Evolutionary conservation across 2,113 vertebrate species (phyloP).

Genomic region (Oceanites oceanicus): DNA sequence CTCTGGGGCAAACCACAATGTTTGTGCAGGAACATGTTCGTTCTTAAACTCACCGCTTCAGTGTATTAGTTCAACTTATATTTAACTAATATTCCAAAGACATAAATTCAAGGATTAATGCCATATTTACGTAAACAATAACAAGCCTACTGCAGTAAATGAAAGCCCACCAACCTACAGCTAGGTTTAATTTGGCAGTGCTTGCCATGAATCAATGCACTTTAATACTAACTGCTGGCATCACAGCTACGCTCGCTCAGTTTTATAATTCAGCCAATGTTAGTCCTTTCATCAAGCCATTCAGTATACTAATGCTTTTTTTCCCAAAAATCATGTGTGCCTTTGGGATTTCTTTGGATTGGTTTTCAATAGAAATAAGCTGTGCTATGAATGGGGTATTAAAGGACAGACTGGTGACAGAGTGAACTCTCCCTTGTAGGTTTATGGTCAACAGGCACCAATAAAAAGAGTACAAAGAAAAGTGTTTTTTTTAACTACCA

Average conservation of each 20-base stretch:
- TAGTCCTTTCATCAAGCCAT: not conserved
- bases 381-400: not conserved
- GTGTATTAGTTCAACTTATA: not conserved
- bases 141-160: not conserved
- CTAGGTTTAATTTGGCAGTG: not conserved
- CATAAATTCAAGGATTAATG: not conserved
- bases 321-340: not conserved
- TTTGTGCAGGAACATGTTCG: not conserved
- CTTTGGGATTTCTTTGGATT: not conserved
- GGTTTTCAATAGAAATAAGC: not conserved
- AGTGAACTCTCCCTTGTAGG: conserved; percentile 5
- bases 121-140: not conserved
- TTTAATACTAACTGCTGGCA: not conserved
- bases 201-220: not conserved
- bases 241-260: not conserved
- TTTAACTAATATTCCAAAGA: not conserved
- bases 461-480: conserved; percentile 20
- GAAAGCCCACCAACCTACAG: not conserved
- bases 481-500: not conserved
- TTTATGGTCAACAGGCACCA: conserved; percentile 20
- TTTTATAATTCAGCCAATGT: not conserved
- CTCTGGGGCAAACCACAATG: not conserved
- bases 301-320: not conserved
- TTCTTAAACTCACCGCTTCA: not conserved
- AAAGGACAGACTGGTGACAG: not conserved